Base-by-base conservation (phyloP, 2,888 invertebrate genomes). In the Apantesis nais region DNA sequence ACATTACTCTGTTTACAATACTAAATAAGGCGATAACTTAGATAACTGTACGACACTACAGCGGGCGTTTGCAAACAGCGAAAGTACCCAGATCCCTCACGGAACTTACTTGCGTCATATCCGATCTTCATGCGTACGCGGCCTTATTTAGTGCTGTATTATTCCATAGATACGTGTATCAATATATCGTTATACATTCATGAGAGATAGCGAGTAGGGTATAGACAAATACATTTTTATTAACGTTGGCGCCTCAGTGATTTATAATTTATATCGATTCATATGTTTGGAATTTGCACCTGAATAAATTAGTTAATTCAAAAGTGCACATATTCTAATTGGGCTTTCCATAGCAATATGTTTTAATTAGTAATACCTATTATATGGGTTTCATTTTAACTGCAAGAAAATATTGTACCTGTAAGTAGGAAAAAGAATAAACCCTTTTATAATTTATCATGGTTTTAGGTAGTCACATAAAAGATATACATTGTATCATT, bases 41-140 rank as follows among this genome's bases (percentile, higher is more conserved):
- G 75, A 75, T 79, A 83, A 78, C 83, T 79, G 76, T 80, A 19
- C 52, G 62, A 65, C 44, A 70, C 64, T 61, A 64, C 66, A 44
- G 67, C n/a, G 39, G 58, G 78, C 76, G 78, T 83, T 77, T 72
- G 81, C 85, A 84, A 89, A 89, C 78, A 90, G 83, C 82, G 84
- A 88, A 88, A 88, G 88, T 84, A 77, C 75, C 69, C 80, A 84
- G 83, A 76, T 86, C 82, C 79, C 83, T 84, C 80, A 78, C 85
- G 85, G 86, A 89, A 86, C 86, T 80, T 75, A 77, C 76, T 85
- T 86, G 82, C 86, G 84, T 86, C 87, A 87, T 79, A 78, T 86
- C 87, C 86, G 82, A 86, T 80, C 65, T 73, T 82, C 78, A 77
- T 81, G 80, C 82, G 81, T 78, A 78, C 76, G 73, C 73, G 70